A percentile compares a stretch with the other conserved stretches of the same genome.
Conservation (phyloP, 2,888 invertebrate genomes). For the Eueremaeus valkanovi region DNA sequence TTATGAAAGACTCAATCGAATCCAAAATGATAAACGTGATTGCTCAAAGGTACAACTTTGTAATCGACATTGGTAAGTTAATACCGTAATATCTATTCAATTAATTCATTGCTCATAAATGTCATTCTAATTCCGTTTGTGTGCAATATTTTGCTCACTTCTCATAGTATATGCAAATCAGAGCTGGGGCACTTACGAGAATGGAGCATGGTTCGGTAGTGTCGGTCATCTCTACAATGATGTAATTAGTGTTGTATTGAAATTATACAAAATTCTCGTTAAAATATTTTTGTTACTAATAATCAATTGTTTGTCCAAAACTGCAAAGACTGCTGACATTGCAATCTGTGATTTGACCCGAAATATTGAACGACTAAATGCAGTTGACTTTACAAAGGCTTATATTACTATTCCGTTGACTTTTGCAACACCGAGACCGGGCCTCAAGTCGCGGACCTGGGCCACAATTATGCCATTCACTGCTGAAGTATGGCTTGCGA, state of each 20-base stretch:
- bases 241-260: neutral
- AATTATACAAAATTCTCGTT: no score
- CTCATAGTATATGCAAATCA: constrained; percentile 11
- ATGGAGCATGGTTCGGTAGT: neutral
- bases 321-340: constrained; percentile 10
- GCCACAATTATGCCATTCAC: constrained; percentile 1
- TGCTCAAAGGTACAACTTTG: neutral
- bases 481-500: neutral
- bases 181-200: neutral
- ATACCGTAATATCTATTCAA: no score
- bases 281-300: neutral
- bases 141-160: no score
- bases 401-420: constrained; percentile 21
- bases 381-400: constrained; percentile 18
- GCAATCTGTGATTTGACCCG: constrained; percentile 20
- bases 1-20: neutral
- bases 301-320: neutral
- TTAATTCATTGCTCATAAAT: no score
- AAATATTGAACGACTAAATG: constrained; percentile 4
- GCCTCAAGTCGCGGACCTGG: constrained; percentile 18
- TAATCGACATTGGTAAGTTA: no score
- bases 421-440: neutral
- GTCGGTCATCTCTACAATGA: constrained; percentile 13
- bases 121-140: no score
- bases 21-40: neutral